A percentile compares a stretch with the other conserved stretches of the same genome.
phyloP scores from a whole-genome alignment of 2,113 vertebrate species.

The Malaclemys terrapin region DNA sequence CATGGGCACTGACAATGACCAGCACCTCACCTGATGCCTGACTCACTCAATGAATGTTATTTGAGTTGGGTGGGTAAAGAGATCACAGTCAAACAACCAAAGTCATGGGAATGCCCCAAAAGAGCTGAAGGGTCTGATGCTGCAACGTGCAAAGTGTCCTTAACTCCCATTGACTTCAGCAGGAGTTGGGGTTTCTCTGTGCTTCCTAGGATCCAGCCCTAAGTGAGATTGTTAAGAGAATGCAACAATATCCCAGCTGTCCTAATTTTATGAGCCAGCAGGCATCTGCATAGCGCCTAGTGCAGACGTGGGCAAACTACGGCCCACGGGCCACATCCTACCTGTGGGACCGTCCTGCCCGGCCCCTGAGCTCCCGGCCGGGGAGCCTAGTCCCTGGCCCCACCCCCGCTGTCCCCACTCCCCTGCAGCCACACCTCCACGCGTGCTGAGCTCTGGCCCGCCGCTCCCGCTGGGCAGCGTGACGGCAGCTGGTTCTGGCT shows the following conservation, averaged over 20 bases:
- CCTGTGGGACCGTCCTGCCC: too few relatives aligned
- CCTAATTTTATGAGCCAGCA: neutral
- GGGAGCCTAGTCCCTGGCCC: too few relatives aligned
- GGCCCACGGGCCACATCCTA: too few relatives aligned
- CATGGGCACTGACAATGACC: neutral
- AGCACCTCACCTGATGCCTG: neutral
- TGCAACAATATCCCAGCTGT: neutral
- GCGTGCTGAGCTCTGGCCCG: too few relatives aligned
- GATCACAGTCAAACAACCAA: neutral
- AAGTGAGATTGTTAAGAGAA: fast-evolving
- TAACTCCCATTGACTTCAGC: neutral
- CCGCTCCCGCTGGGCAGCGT: too few relatives aligned
- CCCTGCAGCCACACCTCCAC: too few relatives aligned
- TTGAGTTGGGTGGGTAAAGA: conserved; percentile 11
- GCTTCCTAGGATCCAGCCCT: fast-evolving
- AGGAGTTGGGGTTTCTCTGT: neutral
- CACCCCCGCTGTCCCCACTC: too few relatives aligned
- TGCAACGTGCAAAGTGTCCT: neutral
- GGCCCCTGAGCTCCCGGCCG: too few relatives aligned
- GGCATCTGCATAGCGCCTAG: too few relatives aligned
- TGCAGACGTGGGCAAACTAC: too few relatives aligned
- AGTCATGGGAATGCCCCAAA: neutral
- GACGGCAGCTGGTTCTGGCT: too few relatives aligned
- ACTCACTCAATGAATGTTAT: neutral
- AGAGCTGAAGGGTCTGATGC: neutral